Evolutionary conservation across 2,888 invertebrate species (phyloP).

Genomic region (Pachymerium ferrugineum): DNA sequence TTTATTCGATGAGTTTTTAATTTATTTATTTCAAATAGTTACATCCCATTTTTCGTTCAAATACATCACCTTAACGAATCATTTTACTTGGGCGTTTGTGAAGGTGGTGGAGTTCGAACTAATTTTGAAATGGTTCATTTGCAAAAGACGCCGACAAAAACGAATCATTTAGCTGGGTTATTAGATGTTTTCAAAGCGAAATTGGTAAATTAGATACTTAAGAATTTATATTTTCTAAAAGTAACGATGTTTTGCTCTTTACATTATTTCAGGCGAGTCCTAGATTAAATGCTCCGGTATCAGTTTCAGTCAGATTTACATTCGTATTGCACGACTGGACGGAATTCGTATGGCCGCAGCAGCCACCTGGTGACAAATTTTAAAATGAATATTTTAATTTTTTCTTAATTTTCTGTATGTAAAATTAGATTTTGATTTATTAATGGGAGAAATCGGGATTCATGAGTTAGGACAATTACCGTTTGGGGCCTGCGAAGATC

Average conservation of each 20-base stretch:
- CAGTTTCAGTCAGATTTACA: slow-evolving; percentile 69
- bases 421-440: slow-evolving; percentile 52
- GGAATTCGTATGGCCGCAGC: slow-evolving; percentile 46
- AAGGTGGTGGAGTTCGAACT: slow-evolving; percentile 68
- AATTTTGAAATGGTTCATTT: slow-evolving; percentile 86
- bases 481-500: slow-evolving; percentile 76
- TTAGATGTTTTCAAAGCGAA: slow-evolving; percentile 82
- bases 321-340: slow-evolving; percentile 55
- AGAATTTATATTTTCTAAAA: background rate
- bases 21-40: slow-evolving; percentile 48
- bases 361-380: slow-evolving; percentile 43
- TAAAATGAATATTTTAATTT: background rate
- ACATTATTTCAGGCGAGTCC: slow-evolving; percentile 45
- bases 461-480: slow-evolving; percentile 60
- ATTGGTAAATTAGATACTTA: slow-evolving; percentile 52
- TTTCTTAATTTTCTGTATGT: background rate
- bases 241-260: background rate
- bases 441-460: slow-evolving; percentile 55
- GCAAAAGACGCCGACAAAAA: slow-evolving; percentile 70
- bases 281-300: slow-evolving; percentile 55
- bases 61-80: slow-evolving; percentile 69
- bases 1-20: background rate
- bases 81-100: slow-evolving; percentile 68
- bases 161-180: slow-evolving; percentile 68
- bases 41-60: slow-evolving; percentile 81